A percentile compares a stretch with the other conserved stretches of the same genome.
phyloP scores from a whole-genome alignment of 2,113 vertebrate species.

The Halcyon senegalensis region DNA sequence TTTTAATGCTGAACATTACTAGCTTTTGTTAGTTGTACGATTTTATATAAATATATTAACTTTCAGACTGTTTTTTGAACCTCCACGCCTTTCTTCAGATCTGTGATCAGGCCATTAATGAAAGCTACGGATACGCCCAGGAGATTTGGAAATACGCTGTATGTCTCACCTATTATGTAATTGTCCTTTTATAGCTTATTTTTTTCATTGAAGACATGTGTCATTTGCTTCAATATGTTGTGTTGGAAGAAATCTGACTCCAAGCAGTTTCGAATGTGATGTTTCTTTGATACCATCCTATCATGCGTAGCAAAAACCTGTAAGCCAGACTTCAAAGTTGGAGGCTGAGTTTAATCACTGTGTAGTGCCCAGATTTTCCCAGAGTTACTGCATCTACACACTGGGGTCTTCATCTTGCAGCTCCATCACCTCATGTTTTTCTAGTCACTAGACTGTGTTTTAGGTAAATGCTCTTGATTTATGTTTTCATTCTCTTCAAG shows the following conservation, averaged over 20 bases:
- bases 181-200: not conserved
- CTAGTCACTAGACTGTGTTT: not conserved
- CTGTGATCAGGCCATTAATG: not conserved
- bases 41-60: not conserved
- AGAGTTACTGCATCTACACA: not conserved
- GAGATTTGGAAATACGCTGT: not conserved
- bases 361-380: not conserved
- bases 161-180: not conserved
- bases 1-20: not conserved
- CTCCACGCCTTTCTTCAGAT: not conserved
- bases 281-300: not conserved
- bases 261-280: not conserved
- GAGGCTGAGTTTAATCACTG: not conserved
- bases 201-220: not conserved
- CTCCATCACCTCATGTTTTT: not conserved
- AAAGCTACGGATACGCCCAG: not conserved
- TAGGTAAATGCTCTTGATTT: not conserved
- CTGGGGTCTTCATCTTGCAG: not conserved
- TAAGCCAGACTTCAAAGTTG: not conserved
- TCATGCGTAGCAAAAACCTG: not conserved
- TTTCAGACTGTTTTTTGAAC: not conserved
- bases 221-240: not conserved
- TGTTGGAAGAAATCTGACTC: conserved; percentile 8
- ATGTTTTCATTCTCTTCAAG: not conserved
- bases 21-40: not conserved